Evolutionary conservation across 2,888 invertebrate genomes (phyloP), one percentile per base, ranked within the genome.

Genomic region (Heliothis peltigera): DNA sequence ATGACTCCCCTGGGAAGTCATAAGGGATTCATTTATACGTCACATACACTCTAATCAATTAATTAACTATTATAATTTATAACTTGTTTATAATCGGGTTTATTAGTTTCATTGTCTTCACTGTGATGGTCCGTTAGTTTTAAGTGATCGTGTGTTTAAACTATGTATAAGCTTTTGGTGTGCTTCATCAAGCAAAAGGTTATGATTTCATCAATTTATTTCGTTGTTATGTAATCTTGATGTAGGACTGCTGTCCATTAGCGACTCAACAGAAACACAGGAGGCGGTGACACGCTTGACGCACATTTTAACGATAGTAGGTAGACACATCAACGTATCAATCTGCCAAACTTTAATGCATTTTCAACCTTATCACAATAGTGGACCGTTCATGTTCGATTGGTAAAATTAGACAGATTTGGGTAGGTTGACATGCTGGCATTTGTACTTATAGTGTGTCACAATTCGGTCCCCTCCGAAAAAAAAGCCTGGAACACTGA

Each of bases 11-110:
- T 0, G 53, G 22, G 58, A 12, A 7, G 12, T 22, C 15, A 48
- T 58, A 47, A 39, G 56, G 48, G 58, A 22, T 49, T 32, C 48
- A 75, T 69, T 59, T 46, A 61, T 70, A 63, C 51, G 63, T 73
- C 59, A 70, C 52, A 28, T 42, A 62, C 51, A 72, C 65, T 49
- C 51, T 70, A 73, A 62, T 75, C 62, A 72, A 76, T 74, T 77
- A 66, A 77, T 77, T 42, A 61, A 60, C 54, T 63, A 64, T 65
- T 64, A 65, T 58, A 52, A 54, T 28, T 60, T 44, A 49, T 51
- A 53, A n/a, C n/a, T 22, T 48, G 49, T 60, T 55, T 42, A 32
- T 32, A 55, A 54, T 42, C 44, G 25, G 44, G 22, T 57, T 60
- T 64, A 64, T 64, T 67, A 57, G 64, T 64, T 74, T 66, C 56